Evolutionary conservation across 1,140 invertebrate species (phyloP).

Genomic region (Solen grandis): DNA sequence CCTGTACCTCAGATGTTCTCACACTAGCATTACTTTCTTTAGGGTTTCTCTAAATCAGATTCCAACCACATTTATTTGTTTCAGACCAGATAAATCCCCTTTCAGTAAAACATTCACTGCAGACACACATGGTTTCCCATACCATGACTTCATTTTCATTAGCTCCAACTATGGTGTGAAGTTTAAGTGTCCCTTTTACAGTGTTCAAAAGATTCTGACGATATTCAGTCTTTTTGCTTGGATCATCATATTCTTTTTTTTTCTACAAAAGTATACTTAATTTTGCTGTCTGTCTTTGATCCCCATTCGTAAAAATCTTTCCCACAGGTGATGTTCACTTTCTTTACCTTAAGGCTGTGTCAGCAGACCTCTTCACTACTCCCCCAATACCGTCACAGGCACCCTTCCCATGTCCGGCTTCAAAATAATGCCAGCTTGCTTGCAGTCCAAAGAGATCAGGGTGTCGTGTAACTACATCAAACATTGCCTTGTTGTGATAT

Average conservation of each 20-base stretch:
- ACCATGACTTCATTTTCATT: background rate
- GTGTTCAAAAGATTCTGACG: too few species aligned
- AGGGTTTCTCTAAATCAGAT: background rate
- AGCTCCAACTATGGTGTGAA: background rate
- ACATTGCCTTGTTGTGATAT: slow-evolving; percentile 55
- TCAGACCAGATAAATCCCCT: slow-evolving; percentile 3
- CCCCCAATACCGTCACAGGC: background rate
- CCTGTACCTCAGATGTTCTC: background rate
- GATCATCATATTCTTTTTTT: too few species aligned
- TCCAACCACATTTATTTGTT: slow-evolving; percentile 16
- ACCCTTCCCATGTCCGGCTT: slow-evolving; percentile 19
- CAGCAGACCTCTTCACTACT: background rate
- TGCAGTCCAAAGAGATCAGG: slow-evolving; percentile 4
- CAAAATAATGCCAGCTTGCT: slow-evolving; percentile 22
- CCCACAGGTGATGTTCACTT: background rate
- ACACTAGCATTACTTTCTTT: background rate
- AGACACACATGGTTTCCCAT: background rate
- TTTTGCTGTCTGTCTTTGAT: background rate
- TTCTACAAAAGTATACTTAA: too few species aligned
- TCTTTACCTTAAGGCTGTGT: background rate
- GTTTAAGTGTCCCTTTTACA: background rate
- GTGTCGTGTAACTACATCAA: slow-evolving; percentile 46
- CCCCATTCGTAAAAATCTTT: background rate
- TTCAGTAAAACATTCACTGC: slow-evolving; percentile 9
- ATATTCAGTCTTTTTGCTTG: too few species aligned